Evolutionary conservation across 2,888 invertebrate genomes (phyloP), one percentile per base, ranked within the genome.

Genomic region (Cryptophagus acutangulus): DNA sequence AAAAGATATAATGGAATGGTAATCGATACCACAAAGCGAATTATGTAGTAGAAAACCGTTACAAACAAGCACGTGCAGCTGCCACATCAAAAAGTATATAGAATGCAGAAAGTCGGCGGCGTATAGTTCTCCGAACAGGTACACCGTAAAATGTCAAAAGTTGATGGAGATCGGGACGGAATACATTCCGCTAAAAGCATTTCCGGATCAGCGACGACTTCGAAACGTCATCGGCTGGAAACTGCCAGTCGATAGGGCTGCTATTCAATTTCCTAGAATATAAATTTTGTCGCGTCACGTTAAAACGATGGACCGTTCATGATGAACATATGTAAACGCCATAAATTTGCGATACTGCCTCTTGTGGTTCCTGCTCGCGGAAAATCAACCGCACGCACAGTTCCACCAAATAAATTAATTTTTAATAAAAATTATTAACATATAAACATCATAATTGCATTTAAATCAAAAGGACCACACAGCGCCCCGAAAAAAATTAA

Each of bases 121-220:
- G 41, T 26, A 26, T 31, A 39, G 36, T 29, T 38, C 38, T 31
- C 15, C 40, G 44, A 38, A 46, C 58, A 58, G 55, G 58, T 58
- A 55, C 47, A 49, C 57, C 58, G 61, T 63, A 63, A 63, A 64
- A 62, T 55, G 62, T 61, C 63, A 62, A 62, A 63, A 62, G 58
- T 46, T 62, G 62, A 62, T 61, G 61, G 63, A 62, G 61, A 62
- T 61, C 57, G 57, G 57, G 49, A 51, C 55, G 57, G 58, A 65
- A 61, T 62, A 63, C 63, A 63, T 63, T 63, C 60, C 58, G 59
- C 57, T 63, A 64, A 63, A 64, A 65, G 65, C 64, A 61, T 63
- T 65, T 65, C 62, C 59, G 59, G 62, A 62, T 65, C 63, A 60
- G 47, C 61, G 54, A 52, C 41, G 51, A 45, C 47, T 46, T 46